Base-by-base conservation (phyloP, 2,797 vertebrate species). In the Meda fulgida region DNA sequence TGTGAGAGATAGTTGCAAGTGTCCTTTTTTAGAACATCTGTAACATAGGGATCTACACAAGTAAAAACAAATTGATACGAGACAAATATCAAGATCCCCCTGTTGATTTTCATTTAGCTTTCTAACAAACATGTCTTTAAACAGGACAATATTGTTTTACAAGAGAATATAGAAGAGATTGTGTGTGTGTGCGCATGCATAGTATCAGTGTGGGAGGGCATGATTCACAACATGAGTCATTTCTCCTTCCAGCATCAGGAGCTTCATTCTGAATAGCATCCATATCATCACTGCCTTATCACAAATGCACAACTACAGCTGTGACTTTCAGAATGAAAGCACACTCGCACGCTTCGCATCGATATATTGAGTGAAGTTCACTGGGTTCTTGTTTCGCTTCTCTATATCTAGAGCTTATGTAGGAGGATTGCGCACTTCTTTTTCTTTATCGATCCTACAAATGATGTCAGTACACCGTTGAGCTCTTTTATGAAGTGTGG, bases 221-320 rank as follows among this genome's bases (percentile, higher is more conserved):
- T 94, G 94, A 96, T 92, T 95, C 93, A 94, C 89, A 85, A 89
- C 92, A 92, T 93, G 92, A 95, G 88, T 95, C 93, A 95, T 90
- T 91, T 89, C 89, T 93, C 87, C 90, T 90, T 92, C 82, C 23
- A 40, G 92, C 91, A 90, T 88, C 84, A 85, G 48, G 16, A 88
- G 90, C 89, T 85, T 89, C 87, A 90, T 85, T 79, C 90, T 80
- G 87, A 86, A 78, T 91, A 71, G 51, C 67, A 21, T 58, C 58
- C 66, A 58, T 72, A 46, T 83, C 75, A 79, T 58, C 84, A 40
- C 55, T 53, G 13, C 14, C 66, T 46, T 31, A 63, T 65, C 75
- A 51, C 60, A 72, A 81, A 69, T 87, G 88, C 87, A 88, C 85
- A 91, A 81, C 86, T 86, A 29, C 91, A 92, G 89, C 90, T 90